These are phyloP conservation scores for Sebastolobus altivelis DNA, from an alignment of 2,797 vertebrate species.

Conservation along the genomic window DNA sequence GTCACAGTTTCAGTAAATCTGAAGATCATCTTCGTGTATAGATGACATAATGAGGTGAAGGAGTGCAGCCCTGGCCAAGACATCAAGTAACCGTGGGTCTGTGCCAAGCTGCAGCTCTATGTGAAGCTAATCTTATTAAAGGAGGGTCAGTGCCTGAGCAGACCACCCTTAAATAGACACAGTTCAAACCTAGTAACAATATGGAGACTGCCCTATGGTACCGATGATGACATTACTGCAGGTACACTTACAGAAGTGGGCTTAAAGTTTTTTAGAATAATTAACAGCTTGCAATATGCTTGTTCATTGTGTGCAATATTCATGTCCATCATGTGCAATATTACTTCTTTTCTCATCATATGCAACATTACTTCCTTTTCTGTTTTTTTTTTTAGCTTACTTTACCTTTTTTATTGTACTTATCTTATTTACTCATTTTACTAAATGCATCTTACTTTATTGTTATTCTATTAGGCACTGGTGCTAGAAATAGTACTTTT, in stretches of 20 bases:
- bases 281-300: not conserved
- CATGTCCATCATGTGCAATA: too few relatives aligned
- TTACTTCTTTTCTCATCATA: too few relatives aligned
- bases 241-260: constrained; percentile 9
- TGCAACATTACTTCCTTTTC: too few relatives aligned
- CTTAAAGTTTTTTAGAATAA: constrained; percentile 14
- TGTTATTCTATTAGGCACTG: too few relatives aligned
- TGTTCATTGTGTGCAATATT: too few relatives aligned
- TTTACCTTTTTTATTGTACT: too few relatives aligned
- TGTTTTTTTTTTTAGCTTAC: too few relatives aligned
- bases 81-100: constrained; percentile 45
- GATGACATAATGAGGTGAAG: constrained; percentile 20
- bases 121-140: constrained; percentile 69
- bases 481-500: too few relatives aligned
- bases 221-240: constrained; percentile 25
- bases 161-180: constrained; percentile 66
- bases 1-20: not conserved
- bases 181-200: constrained; percentile 25
- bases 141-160: constrained; percentile 31
- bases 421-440: too few relatives aligned
- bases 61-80: constrained; percentile 33
- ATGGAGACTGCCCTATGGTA: constrained; percentile 1
- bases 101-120: constrained; percentile 60
- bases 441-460: too few relatives aligned
- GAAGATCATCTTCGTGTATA: not conserved